Evolutionary conservation across 2,113 vertebrate genomes (phyloP).

Genomic region (Irena cyanogastra): DNA sequence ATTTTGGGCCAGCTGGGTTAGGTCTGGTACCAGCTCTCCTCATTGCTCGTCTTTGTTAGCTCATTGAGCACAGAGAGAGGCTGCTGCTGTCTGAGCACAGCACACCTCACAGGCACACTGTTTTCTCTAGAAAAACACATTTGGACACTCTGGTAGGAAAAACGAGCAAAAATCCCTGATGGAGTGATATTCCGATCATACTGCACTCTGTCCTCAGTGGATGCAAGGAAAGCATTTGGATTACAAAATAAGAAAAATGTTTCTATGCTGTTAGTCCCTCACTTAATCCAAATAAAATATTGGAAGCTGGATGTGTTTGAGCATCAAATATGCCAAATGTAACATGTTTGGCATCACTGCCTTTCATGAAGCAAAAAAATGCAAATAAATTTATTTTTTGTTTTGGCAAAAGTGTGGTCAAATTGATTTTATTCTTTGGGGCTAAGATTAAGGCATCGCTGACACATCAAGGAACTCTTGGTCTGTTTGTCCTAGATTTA

Average conservation of each 20-base stretch:
- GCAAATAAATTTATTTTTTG: background rate
- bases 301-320: background rate
- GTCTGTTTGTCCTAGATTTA: background rate
- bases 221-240: background rate
- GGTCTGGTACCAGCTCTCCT: conserved; percentile 6
- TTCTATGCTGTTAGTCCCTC: background rate
- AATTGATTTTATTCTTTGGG: background rate
- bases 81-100: background rate
- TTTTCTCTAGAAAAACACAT: background rate
- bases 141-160: background rate
- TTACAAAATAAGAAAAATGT: background rate
- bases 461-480: background rate
- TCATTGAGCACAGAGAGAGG: background rate
- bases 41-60: conserved; percentile 6
- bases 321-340: background rate
- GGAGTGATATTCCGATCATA: background rate
- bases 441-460: background rate
- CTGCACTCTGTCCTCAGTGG: fast-evolving
- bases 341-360: background rate
- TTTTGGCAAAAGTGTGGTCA: background rate
- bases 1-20: background rate
- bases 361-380: background rate
- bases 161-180: background rate
- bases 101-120: background rate
- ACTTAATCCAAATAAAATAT: background rate